Evolutionary conservation across 2,113 vertebrate genomes (phyloP).

Genomic region (Paralichthys olivaceus): DNA sequence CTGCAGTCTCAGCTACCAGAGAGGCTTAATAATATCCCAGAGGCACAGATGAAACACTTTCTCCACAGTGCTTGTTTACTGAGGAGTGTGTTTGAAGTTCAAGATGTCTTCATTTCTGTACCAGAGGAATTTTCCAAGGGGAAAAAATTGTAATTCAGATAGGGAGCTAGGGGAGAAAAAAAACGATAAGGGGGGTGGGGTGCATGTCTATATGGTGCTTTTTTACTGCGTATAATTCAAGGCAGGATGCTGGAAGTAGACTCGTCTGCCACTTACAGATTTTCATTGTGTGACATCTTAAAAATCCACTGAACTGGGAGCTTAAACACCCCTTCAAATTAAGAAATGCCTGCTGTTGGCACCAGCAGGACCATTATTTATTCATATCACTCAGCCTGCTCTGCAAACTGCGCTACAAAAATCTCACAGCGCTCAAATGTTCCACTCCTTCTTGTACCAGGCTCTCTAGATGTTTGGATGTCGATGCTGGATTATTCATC

Average conservation of each 20-base stretch:
- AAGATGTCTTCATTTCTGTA: conserved; percentile 98
- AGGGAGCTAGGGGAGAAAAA: conserved; percentile 19
- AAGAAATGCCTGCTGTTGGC: conserved; percentile 70
- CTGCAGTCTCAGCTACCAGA: conserved; percentile 91
- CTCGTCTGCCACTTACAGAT: conserved; percentile 53
- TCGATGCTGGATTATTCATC: conserved; percentile 19
- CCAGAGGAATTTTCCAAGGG: conserved; percentile 78
- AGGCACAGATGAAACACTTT: conserved; percentile 97
- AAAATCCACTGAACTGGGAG: conserved; percentile 40
- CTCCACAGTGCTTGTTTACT: conserved; percentile 95
- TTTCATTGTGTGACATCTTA: conserved; percentile 46
- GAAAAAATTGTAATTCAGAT: conserved; percentile 74
- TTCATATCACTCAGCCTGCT: conserved; percentile 71
- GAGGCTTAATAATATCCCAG: conserved; percentile 98
- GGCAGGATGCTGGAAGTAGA: conserved; percentile 53
- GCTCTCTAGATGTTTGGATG: conserved; percentile 39
- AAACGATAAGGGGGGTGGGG: not conserved
- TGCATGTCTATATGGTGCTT: conserved; percentile 21
- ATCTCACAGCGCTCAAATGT: conserved; percentile 50
- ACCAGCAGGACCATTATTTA: conserved; percentile 77
- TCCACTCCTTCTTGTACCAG: conserved; percentile 29
- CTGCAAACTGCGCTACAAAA: conserved; percentile 54
- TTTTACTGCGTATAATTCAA: conserved; percentile 60
- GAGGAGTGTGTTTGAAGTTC: conserved; percentile 97
- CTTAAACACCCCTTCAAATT: conserved; percentile 68